phyloP scores from a whole-genome alignment of 1,140 invertebrate species.

The Steinernema khuongi region DNA sequence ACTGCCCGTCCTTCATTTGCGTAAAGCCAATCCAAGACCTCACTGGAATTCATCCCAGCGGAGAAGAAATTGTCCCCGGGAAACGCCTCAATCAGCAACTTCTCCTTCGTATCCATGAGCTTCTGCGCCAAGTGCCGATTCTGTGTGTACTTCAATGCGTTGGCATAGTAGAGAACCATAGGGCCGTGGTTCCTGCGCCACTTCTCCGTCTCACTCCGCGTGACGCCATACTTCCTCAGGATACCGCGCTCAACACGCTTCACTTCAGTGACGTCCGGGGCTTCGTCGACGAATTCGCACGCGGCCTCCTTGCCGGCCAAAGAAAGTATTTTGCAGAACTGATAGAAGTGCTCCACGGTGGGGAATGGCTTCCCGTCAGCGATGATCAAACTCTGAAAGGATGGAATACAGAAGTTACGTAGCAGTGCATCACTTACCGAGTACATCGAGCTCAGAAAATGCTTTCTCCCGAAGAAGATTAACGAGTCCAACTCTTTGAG shows the following conservation, averaged over 20 bases:
- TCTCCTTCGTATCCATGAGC: background rate
- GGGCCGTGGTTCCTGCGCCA: background rate
- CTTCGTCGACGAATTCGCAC: background rate
- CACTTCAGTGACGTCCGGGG: background rate
- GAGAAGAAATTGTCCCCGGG: background rate
- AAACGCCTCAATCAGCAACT: background rate
- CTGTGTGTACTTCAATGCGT: conserved; percentile 1
- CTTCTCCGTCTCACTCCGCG: background rate
- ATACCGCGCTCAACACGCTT: background rate
- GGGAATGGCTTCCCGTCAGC: background rate
- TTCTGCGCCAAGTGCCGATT: background rate
- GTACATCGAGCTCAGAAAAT: too few species aligned
- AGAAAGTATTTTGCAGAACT: background rate
- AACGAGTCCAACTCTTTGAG: too few species aligned
- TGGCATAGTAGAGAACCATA: background rate
- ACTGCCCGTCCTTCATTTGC: background rate
- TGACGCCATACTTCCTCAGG: background rate
- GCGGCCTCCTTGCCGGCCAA: background rate
- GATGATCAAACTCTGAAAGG: background rate
- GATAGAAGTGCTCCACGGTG: background rate
- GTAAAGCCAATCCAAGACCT: background rate
- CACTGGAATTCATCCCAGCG: background rate
- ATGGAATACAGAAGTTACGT: too few species aligned
- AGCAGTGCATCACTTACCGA: too few species aligned
- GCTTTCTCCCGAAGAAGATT: too few species aligned